Percentiles rank a stretch among this genome's conserved stretches.
Evolutionary conservation across 2,888 invertebrate species (phyloP).

Genomic region (Callosobruchus maculatus): DNA sequence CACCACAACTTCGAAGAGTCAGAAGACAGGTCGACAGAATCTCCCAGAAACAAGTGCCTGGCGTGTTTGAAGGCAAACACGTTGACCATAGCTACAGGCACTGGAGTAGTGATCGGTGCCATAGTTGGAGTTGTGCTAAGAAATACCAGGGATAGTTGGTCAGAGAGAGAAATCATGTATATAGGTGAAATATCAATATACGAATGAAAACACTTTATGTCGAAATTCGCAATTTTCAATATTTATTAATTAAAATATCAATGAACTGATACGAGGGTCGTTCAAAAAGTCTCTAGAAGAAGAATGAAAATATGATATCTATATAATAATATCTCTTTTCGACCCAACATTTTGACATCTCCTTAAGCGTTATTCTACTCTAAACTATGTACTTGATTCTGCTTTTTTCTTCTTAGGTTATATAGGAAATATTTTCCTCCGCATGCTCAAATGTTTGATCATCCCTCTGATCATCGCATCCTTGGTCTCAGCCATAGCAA

Average conservation of each 20-base stretch:
- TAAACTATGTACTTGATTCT: too few relatives aligned
- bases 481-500: slow-evolving; percentile 66
- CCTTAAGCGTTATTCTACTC: too few relatives aligned
- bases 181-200: slow-evolving; percentile 52
- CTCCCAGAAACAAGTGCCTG: slow-evolving; percentile 28
- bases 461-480: slow-evolving; percentile 68
- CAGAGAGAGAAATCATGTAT: slow-evolving; percentile 63
- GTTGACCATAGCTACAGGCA: slow-evolving; percentile 57
- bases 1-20: slow-evolving; percentile 24
- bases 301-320: too few relatives aligned
- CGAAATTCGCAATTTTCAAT: too few relatives aligned
- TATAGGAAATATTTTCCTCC: slow-evolving; percentile 60
- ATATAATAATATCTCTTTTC: too few relatives aligned
- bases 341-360: too few relatives aligned
- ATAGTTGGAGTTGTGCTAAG: slow-evolving; percentile 53
- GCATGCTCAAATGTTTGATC: slow-evolving; percentile 71
- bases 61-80: slow-evolving; percentile 48
- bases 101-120: slow-evolving; percentile 56
- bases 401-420: neutral
- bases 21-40: slow-evolving; percentile 10
- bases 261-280: too few relatives aligned
- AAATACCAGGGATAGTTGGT: slow-evolving; percentile 46
- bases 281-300: too few relatives aligned
- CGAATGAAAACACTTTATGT: too few relatives aligned
- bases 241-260: too few relatives aligned